Evolutionary conservation across 53 echinoderm and acorn worm species (phyloP), one percentile per base, ranked within the genome.

Genomic region (Echinarachnius parma): DNA sequence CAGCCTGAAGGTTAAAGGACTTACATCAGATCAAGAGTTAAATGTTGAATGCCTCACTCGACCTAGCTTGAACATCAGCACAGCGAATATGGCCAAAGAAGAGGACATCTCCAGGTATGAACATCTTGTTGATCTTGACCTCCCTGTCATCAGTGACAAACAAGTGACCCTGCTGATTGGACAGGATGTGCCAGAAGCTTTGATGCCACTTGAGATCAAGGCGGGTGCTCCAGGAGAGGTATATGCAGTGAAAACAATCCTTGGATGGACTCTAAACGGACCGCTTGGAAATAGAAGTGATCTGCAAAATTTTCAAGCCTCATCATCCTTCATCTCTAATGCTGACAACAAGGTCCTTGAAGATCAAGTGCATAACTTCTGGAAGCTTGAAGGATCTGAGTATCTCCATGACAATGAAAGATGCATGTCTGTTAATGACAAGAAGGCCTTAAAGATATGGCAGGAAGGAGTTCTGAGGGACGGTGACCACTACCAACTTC

Each of bases 141-240:
- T 86, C 9, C 79, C 79, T 45, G 3, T 55, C 8, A 68, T 65
- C 28, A 61, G 47, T 28, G 66, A 81, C 34, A 35, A 75, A 34
- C 72, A 68, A 28, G 69, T 82, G 5, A 67, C 66, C 23, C 23
- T 82, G 21, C 8, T 81, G 3, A 82, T 87, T 11, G 77, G 82
- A 30, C 76, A 87, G 27, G 71, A 86, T 76, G 66, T 86, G 28
- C 81, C 86, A 26, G 66, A 86, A 47, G 86, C 86, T 35, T 37
- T 81, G 18, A 24, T 66, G 26, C 87, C 87, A 36, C 67, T 81
- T 39, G 72, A 87, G 24, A 69, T 82, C 3, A 81, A 68, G 60
- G n/a, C 48, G 5, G 81, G 36, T 15, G 35, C 20, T 5, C n/a
- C 31, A 9, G 60, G 69, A 53, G 77, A n/a, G n/a, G n/a, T 64